Evolutionary conservation across 2,888 invertebrate genomes (phyloP), one percentile per base, ranked within the genome.

Genomic region (Crematogaster levior): DNA sequence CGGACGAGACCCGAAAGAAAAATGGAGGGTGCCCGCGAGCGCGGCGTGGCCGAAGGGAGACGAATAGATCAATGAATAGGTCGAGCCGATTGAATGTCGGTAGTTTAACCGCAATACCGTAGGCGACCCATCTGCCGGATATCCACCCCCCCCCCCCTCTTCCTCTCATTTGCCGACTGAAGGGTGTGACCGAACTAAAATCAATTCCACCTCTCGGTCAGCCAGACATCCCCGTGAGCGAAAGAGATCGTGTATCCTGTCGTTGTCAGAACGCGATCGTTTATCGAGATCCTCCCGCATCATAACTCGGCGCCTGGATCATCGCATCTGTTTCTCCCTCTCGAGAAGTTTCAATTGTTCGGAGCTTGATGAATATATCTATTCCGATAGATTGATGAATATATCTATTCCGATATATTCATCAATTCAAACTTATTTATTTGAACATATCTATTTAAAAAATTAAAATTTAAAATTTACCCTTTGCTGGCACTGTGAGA

Each of bases 181-280:
- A 87, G 90, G 91, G 92, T 88, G 90, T 84, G 90, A 89, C 87
- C 88, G 77, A 85, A 81, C 81, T 86, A 82, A 86, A 89, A 90
- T 91, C 89, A 88, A 90, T 90, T 88, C 85, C 79, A 83, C 61
- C 84, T 89, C 86, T 66, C 60, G 79, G 66, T n/a, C 74, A 63
- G 63, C 81, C 68, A 30, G 9, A 9, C 56, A 12, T 46, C 58
- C 5, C 27, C 30, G 53, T 24, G 21, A 34, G 27, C 37, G 53
- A 63, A 63, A 63, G 66, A 58, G 56, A 75, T 77, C 61, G 77
- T 40, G 61, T 66, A 83, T 56, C n/a, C 70, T 63, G 77, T 56
- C 81, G 43, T 37, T 51, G 56, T 72, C 83, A 7, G 15, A 18
- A 12, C 27, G 51, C 46, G 70, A 84, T 84, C 73, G 65, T 81